Percentiles rank a stretch among this genome's conserved stretches.
These are phyloP conservation scores for Leucozona laternaria DNA, from an alignment of 2,888 invertebrate species.

Conservation along the genomic window DNA sequence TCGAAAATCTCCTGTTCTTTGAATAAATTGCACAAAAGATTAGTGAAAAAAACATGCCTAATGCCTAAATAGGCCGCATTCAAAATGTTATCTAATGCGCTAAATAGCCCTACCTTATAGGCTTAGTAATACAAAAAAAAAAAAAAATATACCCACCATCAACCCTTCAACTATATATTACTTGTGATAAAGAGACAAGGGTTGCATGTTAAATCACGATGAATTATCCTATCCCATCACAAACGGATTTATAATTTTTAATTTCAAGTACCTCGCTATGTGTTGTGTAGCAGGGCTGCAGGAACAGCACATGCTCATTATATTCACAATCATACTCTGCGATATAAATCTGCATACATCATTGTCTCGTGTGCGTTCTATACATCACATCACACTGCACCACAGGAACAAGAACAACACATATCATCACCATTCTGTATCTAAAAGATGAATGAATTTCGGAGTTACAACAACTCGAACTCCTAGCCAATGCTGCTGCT, in stretches of 20 bases:
- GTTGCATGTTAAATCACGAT: slow-evolving; percentile 40
- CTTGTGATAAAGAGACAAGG: slow-evolving; percentile 43
- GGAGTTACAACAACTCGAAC: slow-evolving; percentile 64
- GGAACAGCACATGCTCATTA: slow-evolving; percentile 67
- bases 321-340: slow-evolving; percentile 42
- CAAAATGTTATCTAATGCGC: slow-evolving; percentile 53
- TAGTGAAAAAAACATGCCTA: slow-evolving; percentile 43
- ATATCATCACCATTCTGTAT: slow-evolving; percentile 42
- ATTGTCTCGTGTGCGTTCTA: neutral
- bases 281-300: neutral
- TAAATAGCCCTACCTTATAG: slow-evolving; percentile 50
- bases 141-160: slow-evolving; percentile 32
- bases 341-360: slow-evolving; percentile 54
- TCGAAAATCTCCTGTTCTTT: slow-evolving; percentile 11
- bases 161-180: slow-evolving; percentile 46
- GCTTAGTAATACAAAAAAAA: slow-evolving; percentile 49
- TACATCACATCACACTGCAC: slow-evolving; percentile 17
- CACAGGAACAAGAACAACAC: slow-evolving; percentile 1
- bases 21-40: slow-evolving; percentile 64
- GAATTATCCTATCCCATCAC: slow-evolving; percentile 63
- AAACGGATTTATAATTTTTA: slow-evolving; percentile 60
- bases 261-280: slow-evolving; percentile 64
- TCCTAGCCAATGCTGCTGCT: slow-evolving; percentile 60
- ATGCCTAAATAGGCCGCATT: slow-evolving; percentile 50
- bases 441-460: slow-evolving; percentile 74